Evolutionary conservation across 2,113 vertebrate species (phyloP).

Genomic region (Crypturellus undulatus): DNA sequence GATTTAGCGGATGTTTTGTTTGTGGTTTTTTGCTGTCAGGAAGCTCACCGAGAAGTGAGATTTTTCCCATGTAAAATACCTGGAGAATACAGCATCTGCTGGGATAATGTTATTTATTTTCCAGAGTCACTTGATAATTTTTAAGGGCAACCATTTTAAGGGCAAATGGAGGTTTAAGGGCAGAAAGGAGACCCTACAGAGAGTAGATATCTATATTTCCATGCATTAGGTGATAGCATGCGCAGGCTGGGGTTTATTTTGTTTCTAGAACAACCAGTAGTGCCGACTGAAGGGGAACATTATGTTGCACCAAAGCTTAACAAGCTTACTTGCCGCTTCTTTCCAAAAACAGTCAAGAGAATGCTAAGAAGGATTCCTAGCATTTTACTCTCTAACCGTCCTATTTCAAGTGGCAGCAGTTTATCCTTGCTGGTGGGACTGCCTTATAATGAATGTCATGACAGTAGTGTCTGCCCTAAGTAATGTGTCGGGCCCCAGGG

Average conservation of each 20-base stretch:
- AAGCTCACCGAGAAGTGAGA: slow-evolving; percentile 13
- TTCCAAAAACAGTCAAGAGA: not conserved
- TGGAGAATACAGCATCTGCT: too few relatives aligned
- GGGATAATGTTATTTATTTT: too few relatives aligned
- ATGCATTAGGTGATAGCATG: not conserved
- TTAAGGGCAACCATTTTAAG: too few relatives aligned
- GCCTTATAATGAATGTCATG: not conserved
- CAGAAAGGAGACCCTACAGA: slow-evolving; percentile 5
- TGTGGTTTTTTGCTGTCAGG: not conserved
- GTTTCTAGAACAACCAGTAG: slow-evolving; percentile 14
- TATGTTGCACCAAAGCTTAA: not conserved
- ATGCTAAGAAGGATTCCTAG: not conserved
- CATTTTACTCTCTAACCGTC: not conserved
- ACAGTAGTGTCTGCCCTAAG: not conserved
- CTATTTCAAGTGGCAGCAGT: not conserved
- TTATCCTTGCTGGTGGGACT: not conserved
- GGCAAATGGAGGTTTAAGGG: not conserved
- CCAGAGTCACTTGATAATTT: too few relatives aligned
- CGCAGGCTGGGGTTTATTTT: not conserved
- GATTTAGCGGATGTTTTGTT: not conserved
- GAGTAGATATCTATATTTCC: not conserved
- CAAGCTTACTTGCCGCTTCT: not conserved
- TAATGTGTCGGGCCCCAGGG: not conserved
- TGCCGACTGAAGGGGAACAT: not conserved
- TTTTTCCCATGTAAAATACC: too few relatives aligned